These are phyloP conservation scores for Lycopodina hypogea DNA, from an alignment of 37 sponge, comb jelly and placozoan genomes.

Conservation along the genomic window DNA sequence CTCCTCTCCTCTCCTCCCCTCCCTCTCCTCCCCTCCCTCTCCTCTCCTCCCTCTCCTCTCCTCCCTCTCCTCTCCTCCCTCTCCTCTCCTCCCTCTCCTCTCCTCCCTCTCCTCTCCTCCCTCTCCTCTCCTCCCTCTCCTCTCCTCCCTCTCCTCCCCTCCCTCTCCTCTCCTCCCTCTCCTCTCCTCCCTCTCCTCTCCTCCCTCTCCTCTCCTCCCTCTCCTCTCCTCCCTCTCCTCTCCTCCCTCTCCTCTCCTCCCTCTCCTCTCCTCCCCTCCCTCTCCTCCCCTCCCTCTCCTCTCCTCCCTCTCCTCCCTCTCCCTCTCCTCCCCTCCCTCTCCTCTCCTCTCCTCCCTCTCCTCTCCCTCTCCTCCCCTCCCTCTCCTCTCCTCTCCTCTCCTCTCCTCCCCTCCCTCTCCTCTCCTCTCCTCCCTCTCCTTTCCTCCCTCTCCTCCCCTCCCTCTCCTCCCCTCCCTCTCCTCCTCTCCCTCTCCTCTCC, in stretches of 20 bases:
- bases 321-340: too few species aligned
- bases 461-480: not conserved
- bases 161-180: not conserved
- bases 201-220: not conserved
- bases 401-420: not conserved
- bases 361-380: not conserved
- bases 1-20: conserved; percentile 5
- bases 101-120: not conserved
- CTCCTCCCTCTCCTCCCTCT: too few species aligned
- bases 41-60: conserved; percentile 1
- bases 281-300: not conserved
- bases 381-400: not conserved
- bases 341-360: too few species aligned
- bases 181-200: not conserved
- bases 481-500: not conserved
- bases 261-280: not conserved
- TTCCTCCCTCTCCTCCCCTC: not conserved
- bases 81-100: not conserved
- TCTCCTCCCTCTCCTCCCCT: not conserved
- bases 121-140: not conserved
- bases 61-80: conserved; percentile 21
- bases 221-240: not conserved
- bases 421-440: not conserved
- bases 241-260: not conserved
- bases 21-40: not conserved